Percentiles rank a stretch among this genome's conserved stretches.
phyloP scores from a whole-genome alignment of 2,113 vertebrate genomes.

The Leptosomus discolor region DNA sequence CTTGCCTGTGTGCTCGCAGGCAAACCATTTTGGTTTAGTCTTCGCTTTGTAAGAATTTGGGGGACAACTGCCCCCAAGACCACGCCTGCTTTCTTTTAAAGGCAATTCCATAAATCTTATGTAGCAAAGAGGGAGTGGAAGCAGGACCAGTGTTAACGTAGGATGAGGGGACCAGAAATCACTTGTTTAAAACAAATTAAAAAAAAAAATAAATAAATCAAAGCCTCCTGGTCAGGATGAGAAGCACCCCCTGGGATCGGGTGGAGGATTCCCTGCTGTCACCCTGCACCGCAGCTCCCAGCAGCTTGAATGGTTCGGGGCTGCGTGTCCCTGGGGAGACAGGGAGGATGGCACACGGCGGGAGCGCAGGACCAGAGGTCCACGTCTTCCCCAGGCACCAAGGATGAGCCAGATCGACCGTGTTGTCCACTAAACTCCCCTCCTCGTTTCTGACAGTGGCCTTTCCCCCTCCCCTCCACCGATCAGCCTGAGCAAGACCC shows the following conservation, averaged over 20 bases:
- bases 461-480: not conserved
- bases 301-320: not conserved
- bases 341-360: accelerated
- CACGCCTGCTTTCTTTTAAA: not conserved
- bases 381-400: not conserved
- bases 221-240: not conserved
- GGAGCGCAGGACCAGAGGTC: not conserved
- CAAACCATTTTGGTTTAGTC: not conserved
- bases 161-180: not conserved
- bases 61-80: not conserved
- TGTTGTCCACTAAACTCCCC: not conserved
- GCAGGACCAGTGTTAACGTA: not conserved
- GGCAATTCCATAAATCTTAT: constrained; percentile 12
- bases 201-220: not conserved
- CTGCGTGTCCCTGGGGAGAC: accelerated
- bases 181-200: not conserved
- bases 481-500: not conserved
- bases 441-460: constrained; percentile 22
- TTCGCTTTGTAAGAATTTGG: not conserved
- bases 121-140: constrained; percentile 47
- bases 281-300: not conserved
- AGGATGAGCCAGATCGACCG: not conserved
- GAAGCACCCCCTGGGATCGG: not conserved
- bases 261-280: not conserved
- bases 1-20: not conserved